Evolutionary conservation across 2,113 vertebrate genomes (phyloP).

Genomic region (Daphoenositta chrysoptera): DNA sequence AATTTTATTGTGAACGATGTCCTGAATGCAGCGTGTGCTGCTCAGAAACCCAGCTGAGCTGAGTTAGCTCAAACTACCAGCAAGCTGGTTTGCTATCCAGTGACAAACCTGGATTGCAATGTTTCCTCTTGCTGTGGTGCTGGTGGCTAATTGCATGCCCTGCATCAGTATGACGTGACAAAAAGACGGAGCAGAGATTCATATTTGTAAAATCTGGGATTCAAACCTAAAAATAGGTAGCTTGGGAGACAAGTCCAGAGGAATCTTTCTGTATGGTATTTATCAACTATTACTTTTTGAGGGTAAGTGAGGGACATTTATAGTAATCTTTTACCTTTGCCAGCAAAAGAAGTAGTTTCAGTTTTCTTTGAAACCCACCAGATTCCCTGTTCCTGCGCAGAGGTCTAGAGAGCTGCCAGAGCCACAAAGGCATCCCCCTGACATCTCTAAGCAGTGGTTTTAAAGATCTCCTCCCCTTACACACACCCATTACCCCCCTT

Average conservation of each 20-base stretch:
- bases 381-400: neutral
- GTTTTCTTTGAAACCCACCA: neutral
- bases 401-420: neutral
- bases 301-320: neutral
- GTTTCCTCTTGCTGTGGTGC: neutral
- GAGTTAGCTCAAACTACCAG: neutral
- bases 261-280: neutral
- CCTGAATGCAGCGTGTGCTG: rapidly evolving
- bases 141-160: neutral
- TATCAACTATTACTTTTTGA: neutral
- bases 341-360: neutral
- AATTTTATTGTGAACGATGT: neutral
- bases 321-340: neutral
- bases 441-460: neutral
- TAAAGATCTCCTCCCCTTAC: neutral
- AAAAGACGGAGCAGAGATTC: neutral
- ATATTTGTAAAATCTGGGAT: neutral
- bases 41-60: neutral
- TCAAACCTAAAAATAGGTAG: neutral
- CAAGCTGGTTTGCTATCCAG: neutral
- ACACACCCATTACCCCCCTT: neutral
- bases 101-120: neutral
- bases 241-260: neutral
- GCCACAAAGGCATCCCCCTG: neutral
- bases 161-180: neutral